phyloP scores from a whole-genome alignment of 2,888 invertebrate species.

The Ceriagrion tenellum region DNA sequence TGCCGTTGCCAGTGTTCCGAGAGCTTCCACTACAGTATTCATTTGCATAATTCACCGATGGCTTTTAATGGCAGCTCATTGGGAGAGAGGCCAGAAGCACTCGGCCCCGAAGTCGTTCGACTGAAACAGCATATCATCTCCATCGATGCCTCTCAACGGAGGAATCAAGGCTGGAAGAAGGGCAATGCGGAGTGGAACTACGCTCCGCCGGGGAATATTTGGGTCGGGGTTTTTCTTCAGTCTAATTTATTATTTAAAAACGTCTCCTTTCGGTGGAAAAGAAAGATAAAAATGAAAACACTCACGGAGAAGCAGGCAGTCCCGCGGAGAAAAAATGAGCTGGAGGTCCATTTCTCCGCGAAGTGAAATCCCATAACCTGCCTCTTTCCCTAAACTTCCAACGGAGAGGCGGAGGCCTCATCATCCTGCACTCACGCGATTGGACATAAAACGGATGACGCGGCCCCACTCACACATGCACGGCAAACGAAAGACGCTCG shows the following conservation, averaged over 20 bases:
- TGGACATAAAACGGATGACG: slow-evolving; percentile 51
- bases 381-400: background rate
- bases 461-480: background rate
- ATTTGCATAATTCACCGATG: slow-evolving; percentile 55
- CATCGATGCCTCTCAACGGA: slow-evolving; percentile 9
- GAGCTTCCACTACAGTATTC: background rate
- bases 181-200: background rate
- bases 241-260: slow-evolving; percentile 51
- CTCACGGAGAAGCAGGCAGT: background rate
- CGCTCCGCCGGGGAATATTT: background rate
- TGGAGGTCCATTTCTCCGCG: background rate
- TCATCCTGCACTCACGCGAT: slow-evolving; percentile 63
- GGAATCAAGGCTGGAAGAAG: background rate
- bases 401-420: slow-evolving; percentile 3
- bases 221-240: slow-evolving; percentile 13
- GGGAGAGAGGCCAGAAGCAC: slow-evolving; percentile 37
- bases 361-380: slow-evolving; percentile 45
- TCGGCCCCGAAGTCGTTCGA: background rate
- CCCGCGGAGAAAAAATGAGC: background rate
- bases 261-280: slow-evolving; percentile 30
- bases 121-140: slow-evolving; percentile 3
- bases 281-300: slow-evolving; percentile 19
- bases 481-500: background rate
- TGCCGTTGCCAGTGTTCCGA: background rate
- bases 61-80: slow-evolving; percentile 4